These are phyloP conservation scores for Netta rufina DNA, from an alignment of 2,797 vertebrate genomes.

Conservation along the genomic window DNA sequence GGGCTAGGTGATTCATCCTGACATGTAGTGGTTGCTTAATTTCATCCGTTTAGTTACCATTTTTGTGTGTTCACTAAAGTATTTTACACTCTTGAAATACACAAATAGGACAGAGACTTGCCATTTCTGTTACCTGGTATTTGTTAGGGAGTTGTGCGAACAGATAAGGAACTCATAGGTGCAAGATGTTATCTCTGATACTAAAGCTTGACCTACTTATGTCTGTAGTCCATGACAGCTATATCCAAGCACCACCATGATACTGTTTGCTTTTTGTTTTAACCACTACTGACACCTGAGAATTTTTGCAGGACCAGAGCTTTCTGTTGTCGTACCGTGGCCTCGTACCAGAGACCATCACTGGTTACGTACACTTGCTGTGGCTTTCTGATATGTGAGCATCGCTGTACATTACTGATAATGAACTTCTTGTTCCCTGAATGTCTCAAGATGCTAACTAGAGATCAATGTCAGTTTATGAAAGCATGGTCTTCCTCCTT, in stretches of 20 bases:
- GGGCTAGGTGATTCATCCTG: background rate
- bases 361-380: background rate
- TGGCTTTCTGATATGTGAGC: background rate
- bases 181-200: background rate
- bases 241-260: background rate
- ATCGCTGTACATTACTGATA: background rate
- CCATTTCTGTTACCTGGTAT: background rate
- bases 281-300: background rate
- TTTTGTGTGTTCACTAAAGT: background rate
- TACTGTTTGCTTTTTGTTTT: background rate
- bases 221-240: background rate
- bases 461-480: background rate
- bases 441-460: background rate
- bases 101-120: background rate
- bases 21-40: background rate
- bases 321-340: background rate
- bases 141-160: background rate
- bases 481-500: background rate
- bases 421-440: background rate
- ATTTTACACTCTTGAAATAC: background rate
- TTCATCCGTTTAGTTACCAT: background rate
- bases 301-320: background rate
- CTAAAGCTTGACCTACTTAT: background rate
- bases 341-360: background rate
- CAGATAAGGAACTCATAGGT: background rate